Conservation (phyloP, 1,140 invertebrate species). For the Lepidostoma basale region DNA sequence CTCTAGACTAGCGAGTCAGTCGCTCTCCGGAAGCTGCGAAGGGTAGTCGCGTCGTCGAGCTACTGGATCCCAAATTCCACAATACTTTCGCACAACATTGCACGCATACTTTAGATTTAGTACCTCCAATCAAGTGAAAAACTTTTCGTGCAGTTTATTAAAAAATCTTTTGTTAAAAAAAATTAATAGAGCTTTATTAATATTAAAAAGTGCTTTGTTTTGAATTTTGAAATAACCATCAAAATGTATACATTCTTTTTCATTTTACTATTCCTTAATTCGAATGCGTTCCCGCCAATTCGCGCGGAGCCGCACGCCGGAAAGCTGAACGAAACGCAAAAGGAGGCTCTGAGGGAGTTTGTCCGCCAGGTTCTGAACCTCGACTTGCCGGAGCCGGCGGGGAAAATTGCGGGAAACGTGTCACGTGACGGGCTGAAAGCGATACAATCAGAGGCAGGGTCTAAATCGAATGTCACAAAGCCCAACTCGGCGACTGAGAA, state of each 20-base stretch:
- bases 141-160: too few relatives aligned
- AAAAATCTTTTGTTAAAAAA: too few relatives aligned
- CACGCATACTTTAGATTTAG: too few relatives aligned
- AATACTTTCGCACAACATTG: too few relatives aligned
- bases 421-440: neutral
- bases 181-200: neutral
- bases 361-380: constrained; percentile 20
- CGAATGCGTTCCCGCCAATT: constrained; percentile 2
- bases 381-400: neutral
- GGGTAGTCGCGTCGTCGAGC: too few relatives aligned
- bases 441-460: neutral
- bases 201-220: neutral
- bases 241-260: constrained; percentile 30
- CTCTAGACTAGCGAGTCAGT: too few relatives aligned
- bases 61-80: too few relatives aligned
- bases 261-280: neutral
- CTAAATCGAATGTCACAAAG: neutral
- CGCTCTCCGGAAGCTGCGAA: too few relatives aligned
- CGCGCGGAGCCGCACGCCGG: neutral
- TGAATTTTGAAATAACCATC: neutral
- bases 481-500: neutral
- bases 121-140: too few relatives aligned
- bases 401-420: neutral
- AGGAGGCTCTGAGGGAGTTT: constrained; percentile 15
- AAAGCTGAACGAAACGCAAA: constrained; percentile 35